These are phyloP conservation scores for Dromiciops gliroides DNA, from an alignment of 2,113 vertebrate species.

Conservation along the genomic window DNA sequence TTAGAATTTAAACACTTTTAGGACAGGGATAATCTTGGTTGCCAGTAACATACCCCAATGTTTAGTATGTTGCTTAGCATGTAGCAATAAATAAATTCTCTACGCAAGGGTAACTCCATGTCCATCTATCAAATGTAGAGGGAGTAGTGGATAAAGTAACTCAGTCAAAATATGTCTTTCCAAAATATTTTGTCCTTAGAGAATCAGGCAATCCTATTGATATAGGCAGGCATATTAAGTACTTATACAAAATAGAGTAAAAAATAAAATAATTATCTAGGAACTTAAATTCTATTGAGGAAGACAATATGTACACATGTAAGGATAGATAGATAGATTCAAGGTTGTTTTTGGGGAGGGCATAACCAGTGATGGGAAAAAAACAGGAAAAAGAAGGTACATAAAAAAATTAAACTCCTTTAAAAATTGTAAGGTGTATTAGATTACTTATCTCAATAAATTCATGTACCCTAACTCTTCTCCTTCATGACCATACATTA, in stretches of 20 bases:
- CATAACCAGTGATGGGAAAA: not conserved
- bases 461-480: not conserved
- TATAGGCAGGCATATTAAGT: not conserved
- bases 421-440: not conserved
- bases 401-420: not conserved
- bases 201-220: not conserved
- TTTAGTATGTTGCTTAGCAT: not conserved
- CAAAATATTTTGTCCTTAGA: not conserved
- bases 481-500: not conserved
- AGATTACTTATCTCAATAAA: not conserved
- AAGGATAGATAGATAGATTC: not conserved
- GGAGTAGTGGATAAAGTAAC: not conserved
- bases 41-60: not conserved
- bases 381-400: not conserved
- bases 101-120: not conserved
- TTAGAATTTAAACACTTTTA: not conserved
- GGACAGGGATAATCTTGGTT: not conserved
- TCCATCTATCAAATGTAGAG: not conserved
- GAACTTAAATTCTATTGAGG: not conserved
- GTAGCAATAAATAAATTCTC: not conserved
- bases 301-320: not conserved
- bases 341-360: not conserved
- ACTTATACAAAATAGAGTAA: not conserved
- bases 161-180: not conserved
- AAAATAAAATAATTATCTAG: not conserved